These are phyloP conservation scores for Archilochus colubris DNA, from an alignment of 2,113 vertebrate species.

Conservation along the genomic window DNA sequence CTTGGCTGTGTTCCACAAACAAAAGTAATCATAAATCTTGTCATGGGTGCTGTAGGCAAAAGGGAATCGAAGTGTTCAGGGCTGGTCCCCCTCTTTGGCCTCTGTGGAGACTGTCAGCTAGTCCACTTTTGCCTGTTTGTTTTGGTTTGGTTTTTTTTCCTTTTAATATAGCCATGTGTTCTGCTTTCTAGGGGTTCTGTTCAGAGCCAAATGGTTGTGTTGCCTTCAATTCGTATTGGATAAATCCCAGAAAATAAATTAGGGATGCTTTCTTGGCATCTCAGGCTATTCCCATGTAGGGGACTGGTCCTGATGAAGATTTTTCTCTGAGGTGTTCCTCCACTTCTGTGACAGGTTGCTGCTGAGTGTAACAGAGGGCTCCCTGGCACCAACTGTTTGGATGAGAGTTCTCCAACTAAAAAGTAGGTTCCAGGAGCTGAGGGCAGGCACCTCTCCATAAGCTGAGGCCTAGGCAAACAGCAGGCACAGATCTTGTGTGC, in stretches of 20 bases:
- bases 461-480: background rate
- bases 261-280: background rate
- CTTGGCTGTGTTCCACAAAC: background rate
- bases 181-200: background rate
- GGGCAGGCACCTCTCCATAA: background rate
- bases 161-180: slow-evolving; percentile 2
- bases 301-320: background rate
- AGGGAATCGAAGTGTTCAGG: background rate
- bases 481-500: background rate
- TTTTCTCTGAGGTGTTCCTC: background rate
- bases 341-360: background rate
- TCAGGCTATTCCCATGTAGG: accelerated
- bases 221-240: background rate
- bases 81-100: background rate
- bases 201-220: background rate
- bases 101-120: background rate
- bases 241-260: background rate
- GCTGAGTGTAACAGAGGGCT: background rate
- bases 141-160: background rate
- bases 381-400: background rate
- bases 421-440: background rate
- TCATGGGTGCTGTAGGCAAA: background rate
- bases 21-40: background rate
- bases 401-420: background rate
- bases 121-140: background rate